phyloP scores from a whole-genome alignment of 2,888 invertebrate genomes.

The Steinernema carpocapsae region DNA sequence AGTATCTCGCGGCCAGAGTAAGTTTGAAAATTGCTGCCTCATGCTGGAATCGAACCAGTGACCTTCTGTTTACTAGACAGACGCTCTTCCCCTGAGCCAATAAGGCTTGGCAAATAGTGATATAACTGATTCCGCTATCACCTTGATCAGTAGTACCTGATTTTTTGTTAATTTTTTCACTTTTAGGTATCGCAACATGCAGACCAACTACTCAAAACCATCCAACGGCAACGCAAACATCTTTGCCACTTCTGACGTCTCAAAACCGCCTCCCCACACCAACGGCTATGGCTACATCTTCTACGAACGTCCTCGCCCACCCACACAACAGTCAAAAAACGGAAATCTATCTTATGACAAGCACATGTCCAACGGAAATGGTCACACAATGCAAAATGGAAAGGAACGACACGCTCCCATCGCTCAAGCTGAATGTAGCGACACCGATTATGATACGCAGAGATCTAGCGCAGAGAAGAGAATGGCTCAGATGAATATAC shows the following conservation, averaged over 20 bases:
- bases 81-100: no score
- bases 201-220: neutral
- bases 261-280: no score
- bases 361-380: constrained; percentile 22
- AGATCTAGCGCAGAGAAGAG: constrained; percentile 42
- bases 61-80: no score
- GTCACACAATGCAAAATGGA: neutral
- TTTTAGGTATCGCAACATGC: neutral
- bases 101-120: neutral
- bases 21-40: neutral
- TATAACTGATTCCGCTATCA: no score
- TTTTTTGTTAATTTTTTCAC: neutral
- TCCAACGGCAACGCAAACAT: constrained; percentile 19
- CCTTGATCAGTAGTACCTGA: neutral
- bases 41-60: no score
- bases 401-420: constrained; percentile 59
- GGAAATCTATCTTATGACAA: constrained; percentile 28
- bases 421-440: constrained; percentile 68
- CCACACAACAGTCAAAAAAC: constrained; percentile 30
- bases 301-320: constrained; percentile 37
- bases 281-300: constrained; percentile 24
- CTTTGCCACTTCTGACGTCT: neutral
- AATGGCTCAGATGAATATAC: constrained; percentile 9
- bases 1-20: neutral
- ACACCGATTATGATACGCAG: constrained; percentile 67